Percentiles rank a stretch among this genome's conserved stretches.
Evolutionary conservation across 2,113 vertebrate genomes (phyloP).

Genomic region (Cacatua alba): DNA sequence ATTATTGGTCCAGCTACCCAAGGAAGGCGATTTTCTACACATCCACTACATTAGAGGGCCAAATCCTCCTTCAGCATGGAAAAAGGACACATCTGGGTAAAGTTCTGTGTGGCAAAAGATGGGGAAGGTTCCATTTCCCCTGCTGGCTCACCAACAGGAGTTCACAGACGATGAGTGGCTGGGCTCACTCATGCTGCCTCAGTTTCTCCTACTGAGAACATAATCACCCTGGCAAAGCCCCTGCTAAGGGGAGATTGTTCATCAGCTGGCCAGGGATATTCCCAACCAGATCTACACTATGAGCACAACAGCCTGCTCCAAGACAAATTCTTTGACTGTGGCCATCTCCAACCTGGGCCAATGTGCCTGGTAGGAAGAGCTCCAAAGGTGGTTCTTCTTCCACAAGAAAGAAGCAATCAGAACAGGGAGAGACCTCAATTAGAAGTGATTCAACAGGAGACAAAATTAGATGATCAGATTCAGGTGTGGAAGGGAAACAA

Average conservation of each 20-base stretch:
- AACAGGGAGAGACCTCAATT: not conserved
- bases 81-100: not conserved
- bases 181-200: not conserved
- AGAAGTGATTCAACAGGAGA: not conserved
- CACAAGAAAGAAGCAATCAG: constrained; percentile 1
- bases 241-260: not conserved
- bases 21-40: not conserved
- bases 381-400: not conserved
- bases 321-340: not conserved
- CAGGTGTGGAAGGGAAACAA: not conserved
- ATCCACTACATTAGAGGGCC: not conserved
- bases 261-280: not conserved
- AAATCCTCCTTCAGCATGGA: not conserved
- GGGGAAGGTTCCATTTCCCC: not conserved
- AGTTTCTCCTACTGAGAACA: not conserved
- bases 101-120: not conserved
- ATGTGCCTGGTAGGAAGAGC: not conserved
- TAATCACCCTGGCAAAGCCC: not conserved
- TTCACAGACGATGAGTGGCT: not conserved
- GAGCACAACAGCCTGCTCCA: not conserved
- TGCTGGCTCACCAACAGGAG: not conserved
- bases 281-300: not conserved
- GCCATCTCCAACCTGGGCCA: not conserved
- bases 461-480: not conserved
- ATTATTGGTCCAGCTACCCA: not conserved